Conservation (phyloP, 1,140 invertebrate species). For the Octopus sinensis region DNA sequence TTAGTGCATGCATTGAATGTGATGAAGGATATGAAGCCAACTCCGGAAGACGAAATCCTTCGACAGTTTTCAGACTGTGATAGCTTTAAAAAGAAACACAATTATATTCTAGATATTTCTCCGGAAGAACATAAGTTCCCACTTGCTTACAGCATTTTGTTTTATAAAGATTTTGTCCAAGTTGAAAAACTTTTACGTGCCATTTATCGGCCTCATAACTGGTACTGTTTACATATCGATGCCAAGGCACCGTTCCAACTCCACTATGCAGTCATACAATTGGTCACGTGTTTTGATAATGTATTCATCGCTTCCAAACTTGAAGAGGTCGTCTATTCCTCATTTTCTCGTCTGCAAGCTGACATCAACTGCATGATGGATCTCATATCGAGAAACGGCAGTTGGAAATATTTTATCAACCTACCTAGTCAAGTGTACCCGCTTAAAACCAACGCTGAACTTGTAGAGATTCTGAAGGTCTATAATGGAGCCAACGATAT, state of each 20-base stretch:
- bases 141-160: conserved; percentile 47
- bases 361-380: conserved; percentile 47
- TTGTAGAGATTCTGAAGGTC: conserved; percentile 44
- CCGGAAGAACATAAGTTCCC: conserved; percentile 38
- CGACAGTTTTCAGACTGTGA: neutral
- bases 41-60: neutral
- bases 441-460: conserved; percentile 47
- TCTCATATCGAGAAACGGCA: conserved; percentile 19
- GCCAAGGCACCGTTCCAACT: conserved; percentile 27
- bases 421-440: conserved; percentile 45
- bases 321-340: conserved; percentile 39
- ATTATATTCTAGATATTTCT: neutral
- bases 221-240: conserved; percentile 53
- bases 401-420: conserved; percentile 49
- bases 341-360: conserved; percentile 38
- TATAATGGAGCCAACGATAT: conserved; percentile 46
- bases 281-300: conserved; percentile 46
- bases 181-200: conserved; percentile 41
- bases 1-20: neutral
- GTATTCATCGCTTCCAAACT: conserved; percentile 39
- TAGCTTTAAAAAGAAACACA: neutral
- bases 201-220: conserved; percentile 51
- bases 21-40: conserved; percentile 8
- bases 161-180: conserved; percentile 46
- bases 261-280: conserved; percentile 27